Conservation (phyloP, 2,888 invertebrate genomes). For the Mimumesa dahlbomi region DNA sequence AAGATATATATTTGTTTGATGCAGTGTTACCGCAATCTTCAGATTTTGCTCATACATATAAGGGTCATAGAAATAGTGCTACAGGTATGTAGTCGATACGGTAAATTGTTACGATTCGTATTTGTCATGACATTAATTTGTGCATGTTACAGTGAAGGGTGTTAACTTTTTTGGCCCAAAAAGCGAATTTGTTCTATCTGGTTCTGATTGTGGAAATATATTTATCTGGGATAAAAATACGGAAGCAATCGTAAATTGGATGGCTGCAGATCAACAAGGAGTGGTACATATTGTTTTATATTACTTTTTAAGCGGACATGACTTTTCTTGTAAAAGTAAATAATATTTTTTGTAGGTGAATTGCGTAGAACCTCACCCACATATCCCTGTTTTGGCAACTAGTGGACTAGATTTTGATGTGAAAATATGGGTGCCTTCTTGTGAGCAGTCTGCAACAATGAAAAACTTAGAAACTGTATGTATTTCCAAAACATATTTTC, state of each 20-base stretch:
- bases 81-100: slow-evolving; percentile 62
- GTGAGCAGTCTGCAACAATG: slow-evolving; percentile 79
- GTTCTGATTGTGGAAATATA: slow-evolving; percentile 95
- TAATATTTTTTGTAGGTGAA: slow-evolving; percentile 85
- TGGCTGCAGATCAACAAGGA: slow-evolving; percentile 90
- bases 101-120: slow-evolving; percentile 3
- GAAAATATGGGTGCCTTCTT: slow-evolving; percentile 94
- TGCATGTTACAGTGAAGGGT: slow-evolving; percentile 86
- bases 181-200: slow-evolving; percentile 95
- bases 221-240: slow-evolving; percentile 95
- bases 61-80: slow-evolving; percentile 83
- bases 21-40: slow-evolving; percentile 80
- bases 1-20: slow-evolving; percentile 94
- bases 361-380: slow-evolving; percentile 95
- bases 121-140: slow-evolving; percentile 9
- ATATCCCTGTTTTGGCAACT: slow-evolving; percentile 92
- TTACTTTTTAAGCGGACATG: slow-evolving; percentile 1
- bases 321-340: slow-evolving; percentile 16
- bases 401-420: slow-evolving; percentile 95
- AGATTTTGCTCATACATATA: slow-evolving; percentile 82
- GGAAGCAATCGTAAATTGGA: slow-evolving; percentile 94
- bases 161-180: slow-evolving; percentile 96
- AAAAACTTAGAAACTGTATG: slow-evolving; percentile 54
- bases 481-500: slow-evolving; percentile 20
- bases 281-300: slow-evolving; percentile 83